Conservation (phyloP, 2,113 vertebrate genomes). For the Leptocoma aspasia region DNA sequence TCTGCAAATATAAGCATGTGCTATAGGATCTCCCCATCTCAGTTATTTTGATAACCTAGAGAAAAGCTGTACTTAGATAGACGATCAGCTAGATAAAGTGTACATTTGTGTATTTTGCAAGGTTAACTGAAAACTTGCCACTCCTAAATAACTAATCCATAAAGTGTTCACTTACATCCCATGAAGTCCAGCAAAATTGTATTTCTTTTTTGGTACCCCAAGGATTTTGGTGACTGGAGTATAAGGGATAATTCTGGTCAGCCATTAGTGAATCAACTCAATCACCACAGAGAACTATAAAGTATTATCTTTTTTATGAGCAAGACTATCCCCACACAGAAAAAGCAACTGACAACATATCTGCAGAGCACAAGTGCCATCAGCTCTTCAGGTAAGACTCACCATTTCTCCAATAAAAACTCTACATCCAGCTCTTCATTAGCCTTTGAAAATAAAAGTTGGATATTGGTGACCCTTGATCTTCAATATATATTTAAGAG, state of each 20-base stretch:
- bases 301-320: not conserved
- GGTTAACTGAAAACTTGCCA: not conserved
- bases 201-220: not conserved
- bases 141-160: not conserved
- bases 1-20: not conserved
- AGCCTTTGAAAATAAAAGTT: constrained; percentile 38
- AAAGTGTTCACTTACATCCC: not conserved
- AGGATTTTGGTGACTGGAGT: not conserved
- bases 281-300: not conserved
- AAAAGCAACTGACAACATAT: not conserved
- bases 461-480: not conserved
- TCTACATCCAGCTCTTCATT: constrained; percentile 75
- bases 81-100: not conserved
- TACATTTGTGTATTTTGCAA: not conserved
- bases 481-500: not conserved
- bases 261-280: not conserved
- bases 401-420: constrained; percentile 76
- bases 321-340: not conserved
- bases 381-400: constrained; percentile 22
- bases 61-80: not conserved
- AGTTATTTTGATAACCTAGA: not conserved
- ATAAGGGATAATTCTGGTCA: not conserved
- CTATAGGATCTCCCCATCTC: not conserved
- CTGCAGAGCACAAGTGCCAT: not conserved
- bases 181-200: not conserved